Conservation (phyloP, 2,888 invertebrate species). For the Sinohyriopsis cumingii region DNA sequence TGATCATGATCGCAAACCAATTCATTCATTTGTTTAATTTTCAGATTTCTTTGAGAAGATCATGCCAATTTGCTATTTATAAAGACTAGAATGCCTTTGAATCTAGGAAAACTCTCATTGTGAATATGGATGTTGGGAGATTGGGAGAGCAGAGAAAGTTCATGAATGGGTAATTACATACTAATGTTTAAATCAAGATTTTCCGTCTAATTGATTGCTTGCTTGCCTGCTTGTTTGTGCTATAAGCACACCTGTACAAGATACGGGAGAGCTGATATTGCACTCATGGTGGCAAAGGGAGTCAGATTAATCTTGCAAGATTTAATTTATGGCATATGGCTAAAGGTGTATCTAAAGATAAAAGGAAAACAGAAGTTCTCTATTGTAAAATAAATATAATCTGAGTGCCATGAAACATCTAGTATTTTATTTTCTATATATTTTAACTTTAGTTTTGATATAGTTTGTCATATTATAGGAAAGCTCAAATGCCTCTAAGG, state of each 20-base stretch:
- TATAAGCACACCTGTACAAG: background rate
- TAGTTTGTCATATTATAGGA: too few relatives aligned
- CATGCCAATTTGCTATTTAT: slow-evolving; percentile 90
- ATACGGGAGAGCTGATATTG: background rate
- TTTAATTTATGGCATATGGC: too few relatives aligned
- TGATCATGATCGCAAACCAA: too few relatives aligned
- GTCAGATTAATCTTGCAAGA: too few relatives aligned
- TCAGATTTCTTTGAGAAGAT: slow-evolving; percentile 89
- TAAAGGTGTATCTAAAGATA: too few relatives aligned
- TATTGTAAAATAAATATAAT: too few relatives aligned
- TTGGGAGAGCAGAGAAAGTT: slow-evolving; percentile 92
- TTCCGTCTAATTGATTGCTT: background rate
- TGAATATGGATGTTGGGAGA: slow-evolving; percentile 87
- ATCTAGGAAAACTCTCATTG: slow-evolving; percentile 87
- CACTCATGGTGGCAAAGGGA: background rate
- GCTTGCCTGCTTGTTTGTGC: background rate
- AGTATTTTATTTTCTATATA: too few relatives aligned
- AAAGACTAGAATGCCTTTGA: slow-evolving; percentile 91
- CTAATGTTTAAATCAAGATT: background rate
- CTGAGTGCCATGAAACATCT: too few relatives aligned
- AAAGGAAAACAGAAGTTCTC: too few relatives aligned
- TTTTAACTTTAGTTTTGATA: too few relatives aligned
- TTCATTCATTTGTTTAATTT: slow-evolving; percentile 41
- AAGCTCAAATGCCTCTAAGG: too few relatives aligned
- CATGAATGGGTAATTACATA: slow-evolving; percentile 82